phyloP scores from a whole-genome alignment of 2,888 invertebrate species.

The Conops quadrifasciatus region DNA sequence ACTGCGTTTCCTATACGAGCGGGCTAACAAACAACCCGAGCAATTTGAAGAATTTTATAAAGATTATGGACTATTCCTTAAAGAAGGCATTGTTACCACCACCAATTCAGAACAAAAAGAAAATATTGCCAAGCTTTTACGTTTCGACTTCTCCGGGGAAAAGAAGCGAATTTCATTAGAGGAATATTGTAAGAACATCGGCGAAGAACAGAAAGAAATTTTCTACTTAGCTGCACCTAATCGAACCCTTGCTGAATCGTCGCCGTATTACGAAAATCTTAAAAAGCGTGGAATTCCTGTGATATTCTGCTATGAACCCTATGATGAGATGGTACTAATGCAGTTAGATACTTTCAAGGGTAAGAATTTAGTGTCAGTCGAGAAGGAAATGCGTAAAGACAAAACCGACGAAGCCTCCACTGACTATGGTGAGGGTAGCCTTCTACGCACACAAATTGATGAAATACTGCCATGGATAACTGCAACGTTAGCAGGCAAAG shows the following conservation, averaged over 20 bases:
- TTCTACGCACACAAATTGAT: constrained; percentile 79
- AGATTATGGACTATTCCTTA: constrained; percentile 91
- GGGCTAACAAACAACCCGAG: constrained; percentile 82
- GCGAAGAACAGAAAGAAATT: constrained; percentile 83
- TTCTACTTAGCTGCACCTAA: constrained; percentile 95
- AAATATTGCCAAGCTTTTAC: constrained; percentile 85
- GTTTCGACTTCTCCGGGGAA: constrained; percentile 92
- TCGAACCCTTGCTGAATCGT: constrained; percentile 89
- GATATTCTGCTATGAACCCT: constrained; percentile 95
- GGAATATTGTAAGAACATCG: constrained; percentile 79
- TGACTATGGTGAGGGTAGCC: constrained; percentile 73
- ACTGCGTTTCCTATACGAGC: constrained; percentile 85
- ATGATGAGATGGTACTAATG: constrained; percentile 93
- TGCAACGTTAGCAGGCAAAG: constrained; percentile 78
- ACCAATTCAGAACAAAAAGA: constrained; percentile 85
- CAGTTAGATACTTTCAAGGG: constrained; percentile 82
- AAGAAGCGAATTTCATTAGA: constrained; percentile 76
- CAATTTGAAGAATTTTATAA: constrained; percentile 87
- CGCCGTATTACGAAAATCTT: constrained; percentile 94
- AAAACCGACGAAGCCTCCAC: constrained; percentile 68
- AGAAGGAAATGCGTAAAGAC: constrained; percentile 89
- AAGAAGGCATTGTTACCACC: constrained; percentile 93
- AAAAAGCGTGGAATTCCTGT: constrained; percentile 90
- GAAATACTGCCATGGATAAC: constrained; percentile 83
- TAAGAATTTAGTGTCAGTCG: constrained; percentile 83